phyloP scores from a whole-genome alignment of 1,140 invertebrate genomes.

The Homalodisca vitripennis region DNA sequence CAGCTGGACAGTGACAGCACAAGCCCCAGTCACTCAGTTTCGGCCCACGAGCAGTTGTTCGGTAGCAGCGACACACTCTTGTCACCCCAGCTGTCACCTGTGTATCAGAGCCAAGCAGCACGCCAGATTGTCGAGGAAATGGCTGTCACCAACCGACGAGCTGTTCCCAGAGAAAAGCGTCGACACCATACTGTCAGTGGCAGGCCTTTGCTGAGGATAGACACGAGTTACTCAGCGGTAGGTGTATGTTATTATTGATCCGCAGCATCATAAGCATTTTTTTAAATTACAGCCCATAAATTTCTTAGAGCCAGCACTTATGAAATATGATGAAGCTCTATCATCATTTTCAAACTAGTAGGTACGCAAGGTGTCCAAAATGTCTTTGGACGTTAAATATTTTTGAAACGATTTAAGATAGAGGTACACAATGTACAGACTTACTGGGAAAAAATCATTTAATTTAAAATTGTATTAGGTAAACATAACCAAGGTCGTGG shows the following conservation, averaged over 20 bases:
- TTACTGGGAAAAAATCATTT: no score
- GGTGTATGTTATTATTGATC: no score
- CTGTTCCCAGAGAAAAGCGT: constrained; percentile 75
- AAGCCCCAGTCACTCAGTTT: constrained; percentile 17
- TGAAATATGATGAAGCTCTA: no score
- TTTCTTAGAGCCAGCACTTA: no score
- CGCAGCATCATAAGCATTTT: neutral
- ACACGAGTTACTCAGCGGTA: constrained; percentile 30
- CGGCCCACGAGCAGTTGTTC: constrained; percentile 50
- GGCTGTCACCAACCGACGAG: constrained; percentile 51
- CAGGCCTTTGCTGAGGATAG: constrained; percentile 31
- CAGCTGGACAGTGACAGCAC: constrained; percentile 40
- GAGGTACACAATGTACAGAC: no score
- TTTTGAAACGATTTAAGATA: no score
- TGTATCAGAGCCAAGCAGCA: constrained; percentile 83
- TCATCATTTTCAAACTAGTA: no score
- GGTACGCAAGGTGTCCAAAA: no score
- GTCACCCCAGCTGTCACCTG: constrained; percentile 48
- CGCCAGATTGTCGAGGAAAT: constrained; percentile 83
- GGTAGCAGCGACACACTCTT: constrained; percentile 39
- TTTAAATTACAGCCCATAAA: no score
- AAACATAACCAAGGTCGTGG: no score
- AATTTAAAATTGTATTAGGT: no score
- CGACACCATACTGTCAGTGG: constrained; percentile 82
- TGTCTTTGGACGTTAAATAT: no score